Percentiles rank a stretch among this genome's conserved stretches.
These are phyloP conservation scores for Mnemiopsis leidyi DNA, from an alignment of 37 sponge, comb jelly and placozoan species.

Conservation along the genomic window DNA sequence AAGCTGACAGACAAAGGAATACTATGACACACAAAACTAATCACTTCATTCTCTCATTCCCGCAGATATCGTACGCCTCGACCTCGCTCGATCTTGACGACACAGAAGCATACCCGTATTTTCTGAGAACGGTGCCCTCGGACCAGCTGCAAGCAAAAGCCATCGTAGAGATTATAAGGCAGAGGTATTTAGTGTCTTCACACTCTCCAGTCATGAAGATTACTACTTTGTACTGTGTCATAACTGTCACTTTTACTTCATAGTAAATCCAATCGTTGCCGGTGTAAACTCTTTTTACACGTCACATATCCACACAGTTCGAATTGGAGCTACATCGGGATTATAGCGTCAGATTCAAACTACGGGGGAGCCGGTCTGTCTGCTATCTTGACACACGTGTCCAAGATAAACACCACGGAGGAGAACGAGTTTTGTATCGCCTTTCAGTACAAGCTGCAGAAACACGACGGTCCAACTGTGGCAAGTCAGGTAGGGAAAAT, in stretches of 20 bases:
- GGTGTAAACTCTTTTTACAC: no score
- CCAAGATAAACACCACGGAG: background rate
- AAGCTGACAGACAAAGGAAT: no score
- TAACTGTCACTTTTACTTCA: no score
- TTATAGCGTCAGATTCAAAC: conserved; percentile 28
- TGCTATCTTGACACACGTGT: background rate
- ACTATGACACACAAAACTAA: no score
- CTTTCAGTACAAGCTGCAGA: background rate
- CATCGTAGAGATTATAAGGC: conserved; percentile 31
- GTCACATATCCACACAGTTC: no score
- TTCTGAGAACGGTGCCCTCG: conserved; percentile 54
- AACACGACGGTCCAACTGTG: no score
- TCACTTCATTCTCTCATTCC: no score
- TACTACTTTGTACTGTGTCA: no score
- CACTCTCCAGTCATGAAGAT: no score
- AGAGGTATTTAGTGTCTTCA: background rate
- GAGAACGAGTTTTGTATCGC: background rate
- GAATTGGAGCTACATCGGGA: conserved; percentile 21
- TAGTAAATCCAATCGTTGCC: no score
- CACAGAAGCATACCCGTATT: conserved; percentile 4
- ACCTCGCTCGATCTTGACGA: background rate
- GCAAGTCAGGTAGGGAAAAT: no score
- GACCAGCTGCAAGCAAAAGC: conserved; percentile 54
- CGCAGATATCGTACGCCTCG: conserved; percentile 27
- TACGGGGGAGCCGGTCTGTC: conserved; percentile 40